Evolutionary conservation across 2,888 invertebrate species (phyloP), one percentile per base, ranked within the genome.

Genomic region (Hypomecis punctinalis): DNA sequence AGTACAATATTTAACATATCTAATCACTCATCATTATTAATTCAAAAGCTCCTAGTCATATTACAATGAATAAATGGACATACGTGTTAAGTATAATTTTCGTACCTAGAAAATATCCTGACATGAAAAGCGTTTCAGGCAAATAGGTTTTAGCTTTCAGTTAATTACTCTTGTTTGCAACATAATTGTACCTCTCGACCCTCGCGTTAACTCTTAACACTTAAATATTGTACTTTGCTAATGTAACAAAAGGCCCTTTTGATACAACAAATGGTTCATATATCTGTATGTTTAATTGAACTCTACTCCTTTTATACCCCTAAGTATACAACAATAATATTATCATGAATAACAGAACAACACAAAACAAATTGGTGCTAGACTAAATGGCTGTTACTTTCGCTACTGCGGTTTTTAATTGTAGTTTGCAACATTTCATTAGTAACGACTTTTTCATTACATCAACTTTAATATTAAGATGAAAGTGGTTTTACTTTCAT

Each of bases 51-150:
- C n/a, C 37, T 39, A 64, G 52, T 58, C 63, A 68, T 68, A 68
- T 71, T 9, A 39, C 9, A 39, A n/a, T n/a, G n/a, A 23, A 23
- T 23, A 23, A 23, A 23, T 23, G 23, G 23, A 1, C 23, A 23
- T 3, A 23, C 23, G 5, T 35, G 35, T 37, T 8, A 37, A 49
- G 36, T 69, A 69, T 76, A 71, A 70, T 78, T 71, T 64, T 68
- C 68, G 61, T 47, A 49, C 61, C 60, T 65, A 61, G 63, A 78
- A 78, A 67, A 72, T 63, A 66, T 61, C 66, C 69, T 70, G 70
- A 72, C 81, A 81, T 76, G 78, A 76, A 81, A 76, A 66, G 57
- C 69, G 73, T 77, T 76, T 75, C 76, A 64, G 66, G 69, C 72
- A 66, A 75, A 76, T 74, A 75, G 69, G 68, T 68, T 67, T 66